Evolutionary conservation across 30 jellyfish, hydroid and myxozoan species (phyloP).

Genomic region (Aurelia aurita): DNA sequence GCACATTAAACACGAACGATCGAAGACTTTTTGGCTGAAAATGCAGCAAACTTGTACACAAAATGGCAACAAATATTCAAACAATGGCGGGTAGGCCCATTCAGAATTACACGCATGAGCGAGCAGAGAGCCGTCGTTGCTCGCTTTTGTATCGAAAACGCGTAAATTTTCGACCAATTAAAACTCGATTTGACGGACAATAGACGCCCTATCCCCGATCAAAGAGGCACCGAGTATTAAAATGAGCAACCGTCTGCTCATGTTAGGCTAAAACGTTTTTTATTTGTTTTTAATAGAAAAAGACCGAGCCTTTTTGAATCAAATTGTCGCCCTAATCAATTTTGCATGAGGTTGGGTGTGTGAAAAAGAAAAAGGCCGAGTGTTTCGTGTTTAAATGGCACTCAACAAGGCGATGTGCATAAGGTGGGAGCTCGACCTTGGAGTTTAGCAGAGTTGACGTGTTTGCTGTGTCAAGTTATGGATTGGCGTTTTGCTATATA

Average conservation of each 20-base stretch:
- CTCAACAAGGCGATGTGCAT: too few relatives aligned
- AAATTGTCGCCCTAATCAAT: constrained; percentile 25
- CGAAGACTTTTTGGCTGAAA: too few relatives aligned
- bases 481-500: too few relatives aligned
- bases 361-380: constrained; percentile 19
- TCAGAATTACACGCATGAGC: neutral
- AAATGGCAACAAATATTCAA: too few relatives aligned
- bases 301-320: constrained; percentile 8
- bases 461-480: too few relatives aligned
- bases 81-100: too few relatives aligned
- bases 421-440: too few relatives aligned
- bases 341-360: constrained; percentile 47
- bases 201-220: constrained; percentile 69
- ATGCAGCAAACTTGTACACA: too few relatives aligned
- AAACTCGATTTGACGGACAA: constrained; percentile 18
- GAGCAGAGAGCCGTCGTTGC: constrained; percentile 43
- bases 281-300: constrained; percentile 42
- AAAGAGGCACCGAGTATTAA: constrained; percentile 32
- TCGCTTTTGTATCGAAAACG: constrained; percentile 22
- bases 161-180: constrained; percentile 44
- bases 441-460: too few relatives aligned
- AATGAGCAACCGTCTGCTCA: constrained; percentile 39
- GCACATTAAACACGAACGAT: too few relatives aligned
- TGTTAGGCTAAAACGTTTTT: neutral
- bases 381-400: too few relatives aligned